These are phyloP conservation scores for Schlechtendalia chinensis DNA, from an alignment of 1,140 invertebrate genomes.

Conservation along the genomic window DNA sequence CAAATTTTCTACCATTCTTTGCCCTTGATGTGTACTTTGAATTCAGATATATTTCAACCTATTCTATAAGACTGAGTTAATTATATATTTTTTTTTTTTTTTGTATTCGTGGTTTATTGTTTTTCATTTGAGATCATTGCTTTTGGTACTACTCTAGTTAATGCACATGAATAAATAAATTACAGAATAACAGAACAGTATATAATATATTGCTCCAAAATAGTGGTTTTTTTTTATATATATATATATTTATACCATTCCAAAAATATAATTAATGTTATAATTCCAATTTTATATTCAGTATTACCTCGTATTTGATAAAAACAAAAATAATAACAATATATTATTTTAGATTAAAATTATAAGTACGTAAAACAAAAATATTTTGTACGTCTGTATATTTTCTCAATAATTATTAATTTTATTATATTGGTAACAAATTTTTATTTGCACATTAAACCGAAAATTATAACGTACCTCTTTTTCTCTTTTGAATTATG, in stretches of 20 bases:
- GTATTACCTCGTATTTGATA: conserved; percentile 42
- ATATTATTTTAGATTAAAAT: conserved; percentile 36
- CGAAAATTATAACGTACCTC: background rate
- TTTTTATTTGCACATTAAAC: conserved; percentile 44
- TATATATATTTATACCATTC: conserved; percentile 40
- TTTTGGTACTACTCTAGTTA: conserved; percentile 13
- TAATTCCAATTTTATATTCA: conserved; percentile 43
- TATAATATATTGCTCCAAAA: conserved; percentile 18
- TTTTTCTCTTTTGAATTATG: background rate
- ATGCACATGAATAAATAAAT: conserved; percentile 19
- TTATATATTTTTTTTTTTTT: conserved; percentile 44
- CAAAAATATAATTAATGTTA: conserved; percentile 25
- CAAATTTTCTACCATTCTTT: conserved; percentile 48
- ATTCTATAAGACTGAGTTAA: conserved; percentile 50
- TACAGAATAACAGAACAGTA: background rate
- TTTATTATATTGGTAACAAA: conserved; percentile 20
- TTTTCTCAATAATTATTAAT: conserved; percentile 27
- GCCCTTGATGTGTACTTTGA: conserved; percentile 30
- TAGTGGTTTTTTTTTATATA: conserved; percentile 32
- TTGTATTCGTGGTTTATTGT: conserved; percentile 19
- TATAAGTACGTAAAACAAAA: conserved; percentile 7
- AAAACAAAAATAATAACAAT: conserved; percentile 5
- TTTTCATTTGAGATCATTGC: conserved; percentile 13
- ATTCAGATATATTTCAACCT: conserved; percentile 46
- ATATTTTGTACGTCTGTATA: conserved; percentile 39